Evolutionary conservation across 2,113 vertebrate species (phyloP).

Genomic region (Otis tarda): DNA sequence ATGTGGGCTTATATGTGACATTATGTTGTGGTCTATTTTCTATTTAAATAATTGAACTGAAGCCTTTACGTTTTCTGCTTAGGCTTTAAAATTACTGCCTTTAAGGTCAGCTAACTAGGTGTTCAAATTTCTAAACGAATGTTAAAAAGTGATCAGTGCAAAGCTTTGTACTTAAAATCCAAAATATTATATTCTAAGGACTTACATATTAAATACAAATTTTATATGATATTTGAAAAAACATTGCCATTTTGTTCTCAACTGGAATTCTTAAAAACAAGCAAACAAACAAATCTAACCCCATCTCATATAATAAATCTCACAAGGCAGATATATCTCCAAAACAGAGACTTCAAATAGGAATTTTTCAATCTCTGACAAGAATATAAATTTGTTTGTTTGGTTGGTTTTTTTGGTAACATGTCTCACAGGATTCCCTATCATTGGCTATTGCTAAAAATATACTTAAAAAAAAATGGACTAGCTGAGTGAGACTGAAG

Average conservation of each 20-base stretch:
- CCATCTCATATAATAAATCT: neutral
- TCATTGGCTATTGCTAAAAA: neutral
- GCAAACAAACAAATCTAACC: neutral
- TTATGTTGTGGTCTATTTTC: neutral
- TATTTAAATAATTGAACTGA: neutral
- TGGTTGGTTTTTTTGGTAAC: neutral
- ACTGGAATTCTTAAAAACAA: neutral
- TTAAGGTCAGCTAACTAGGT: neutral
- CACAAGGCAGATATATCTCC: neutral
- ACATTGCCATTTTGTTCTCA: neutral
- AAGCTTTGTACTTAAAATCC: neutral
- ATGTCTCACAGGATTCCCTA: neutral
- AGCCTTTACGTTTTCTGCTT: neutral
- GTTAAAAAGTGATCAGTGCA: neutral
- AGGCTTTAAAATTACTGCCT: neutral
- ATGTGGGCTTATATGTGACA: neutral
- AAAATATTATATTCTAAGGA: neutral
- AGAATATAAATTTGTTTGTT: neutral
- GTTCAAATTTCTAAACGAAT: neutral
- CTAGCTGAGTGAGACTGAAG: neutral
- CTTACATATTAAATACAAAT: neutral
- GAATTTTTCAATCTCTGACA: neutral
- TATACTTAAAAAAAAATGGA: neutral
- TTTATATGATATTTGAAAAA: neutral
- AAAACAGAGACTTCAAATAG: neutral